Base-by-base conservation (phyloP, 1,140 invertebrate genomes). In the Sminthurides bifidus region DNA sequence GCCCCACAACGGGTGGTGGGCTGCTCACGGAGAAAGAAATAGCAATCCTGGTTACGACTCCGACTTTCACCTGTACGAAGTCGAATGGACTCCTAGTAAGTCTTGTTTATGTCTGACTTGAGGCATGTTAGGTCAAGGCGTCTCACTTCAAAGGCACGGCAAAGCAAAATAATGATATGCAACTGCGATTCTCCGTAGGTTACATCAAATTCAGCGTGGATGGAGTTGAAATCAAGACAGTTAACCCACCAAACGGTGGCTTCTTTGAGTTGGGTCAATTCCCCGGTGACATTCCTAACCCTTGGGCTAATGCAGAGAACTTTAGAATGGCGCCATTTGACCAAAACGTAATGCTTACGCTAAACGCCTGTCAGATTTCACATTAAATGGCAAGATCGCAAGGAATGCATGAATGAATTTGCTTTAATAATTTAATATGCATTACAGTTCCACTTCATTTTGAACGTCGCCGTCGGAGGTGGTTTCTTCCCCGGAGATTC, bases 311-410 rank as follows among this genome's bases (percentile, higher is more conserved):
- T 3, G 60, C 62, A 3, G 41, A 38, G 10, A 67, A 66, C 40
- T 26, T 44, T 1, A 74, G 73, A 27, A 76, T 83, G 67, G 80
- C 81, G 2, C 79, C 84, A 0, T 85, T 85, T 66, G 81, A 87
- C 68, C 76, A 79, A 68, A 77, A 81, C 65, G 85, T 87, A 70
- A 72, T 14, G 12, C 6, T 23, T 29, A 19, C 23, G 17, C 19
- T 24, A 19, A 52, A 19, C 31, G 30, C 19, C 15, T 12, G 37
- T 2, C 23, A 41, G 19, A 19, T 29, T 24, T 5, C 4, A 30
- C 31, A 29, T 10, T 30, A 8, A 23, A 17, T 54, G 17, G 6
- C 15, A 24, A 26, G 31, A 29, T 43, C 10, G 21, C 26, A 30
- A 54, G 24, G 6, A 6, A 14, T 40, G n/a, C 4, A 14, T 15